Conservation (phyloP, 2,113 vertebrate genomes). For the Alligator mississippiensis region DNA sequence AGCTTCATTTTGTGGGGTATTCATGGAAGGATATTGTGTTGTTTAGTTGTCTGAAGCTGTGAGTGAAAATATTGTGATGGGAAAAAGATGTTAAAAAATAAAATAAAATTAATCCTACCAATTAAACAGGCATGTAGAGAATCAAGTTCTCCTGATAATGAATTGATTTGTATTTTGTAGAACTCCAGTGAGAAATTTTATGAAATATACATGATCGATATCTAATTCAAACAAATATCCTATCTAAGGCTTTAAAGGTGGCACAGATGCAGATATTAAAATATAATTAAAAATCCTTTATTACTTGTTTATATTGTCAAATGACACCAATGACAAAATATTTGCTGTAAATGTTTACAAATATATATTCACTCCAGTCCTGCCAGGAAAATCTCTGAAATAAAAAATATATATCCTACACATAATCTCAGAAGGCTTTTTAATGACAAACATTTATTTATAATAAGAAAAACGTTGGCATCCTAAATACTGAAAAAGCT, state of each 20-base stretch:
- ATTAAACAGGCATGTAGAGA: neutral
- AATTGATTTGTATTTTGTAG: neutral
- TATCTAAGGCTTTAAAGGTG: neutral
- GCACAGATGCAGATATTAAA: neutral
- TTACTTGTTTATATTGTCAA: neutral
- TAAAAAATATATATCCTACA: neutral
- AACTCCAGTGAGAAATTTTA: neutral
- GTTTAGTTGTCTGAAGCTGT: neutral
- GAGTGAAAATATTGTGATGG: neutral
- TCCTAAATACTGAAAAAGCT: neutral
- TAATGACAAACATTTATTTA: neutral
- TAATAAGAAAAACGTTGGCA: neutral
- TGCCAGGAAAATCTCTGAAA: neutral
- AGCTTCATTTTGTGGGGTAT: neutral
- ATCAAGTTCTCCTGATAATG: neutral
- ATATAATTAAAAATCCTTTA: neutral
- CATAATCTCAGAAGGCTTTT: neutral
- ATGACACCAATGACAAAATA: neutral
- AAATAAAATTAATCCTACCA: neutral
- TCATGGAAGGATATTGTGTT: neutral
- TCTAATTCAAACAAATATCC: neutral
- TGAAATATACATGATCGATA: neutral
- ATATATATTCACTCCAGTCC: neutral
- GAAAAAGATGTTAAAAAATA: neutral
- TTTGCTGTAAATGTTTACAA: slow-evolving; percentile 24